These are phyloP conservation scores for Drosophila kanapiae DNA, from an alignment of 1,140 invertebrate species.

Conservation along the genomic window DNA sequence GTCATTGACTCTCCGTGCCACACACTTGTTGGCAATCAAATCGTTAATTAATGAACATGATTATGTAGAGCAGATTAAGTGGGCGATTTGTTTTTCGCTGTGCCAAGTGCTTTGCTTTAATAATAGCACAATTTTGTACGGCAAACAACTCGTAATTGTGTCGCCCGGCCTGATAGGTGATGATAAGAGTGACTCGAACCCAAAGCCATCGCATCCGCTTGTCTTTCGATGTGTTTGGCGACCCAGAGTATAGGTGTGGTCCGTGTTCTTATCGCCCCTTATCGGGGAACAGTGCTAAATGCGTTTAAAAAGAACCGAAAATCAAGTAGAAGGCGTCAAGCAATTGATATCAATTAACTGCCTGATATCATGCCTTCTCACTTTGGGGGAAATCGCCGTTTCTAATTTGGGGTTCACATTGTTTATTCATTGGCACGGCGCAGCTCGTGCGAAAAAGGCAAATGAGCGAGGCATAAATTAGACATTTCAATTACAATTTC, in stretches of 20 bases:
- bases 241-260: neutral
- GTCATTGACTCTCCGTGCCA: constrained; percentile 3
- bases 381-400: neutral
- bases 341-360: constrained; percentile 22
- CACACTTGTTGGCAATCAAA: constrained; percentile 13
- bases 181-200: constrained; percentile 12
- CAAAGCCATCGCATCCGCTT: constrained; percentile 7
- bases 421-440: constrained; percentile 1
- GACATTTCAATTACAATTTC: constrained; percentile 7
- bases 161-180: neutral
- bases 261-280: constrained; percentile 2
- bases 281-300: constrained; percentile 16
- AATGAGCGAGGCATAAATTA: constrained; percentile 14
- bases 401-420: neutral
- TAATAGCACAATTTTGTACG: constrained; percentile 13
- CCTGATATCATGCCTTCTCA: constrained; percentile 1
- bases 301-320: constrained; percentile 4
- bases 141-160: constrained; percentile 19
- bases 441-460: neutral
- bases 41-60: constrained; percentile 15
- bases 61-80: constrained; percentile 12
- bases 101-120: constrained; percentile 5
- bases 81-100: constrained; percentile 3
- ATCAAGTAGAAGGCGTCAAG: neutral
- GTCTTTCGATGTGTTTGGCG: neutral